Conservation (phyloP, 1,140 invertebrate species). For the Medauroidea extradentata region DNA sequence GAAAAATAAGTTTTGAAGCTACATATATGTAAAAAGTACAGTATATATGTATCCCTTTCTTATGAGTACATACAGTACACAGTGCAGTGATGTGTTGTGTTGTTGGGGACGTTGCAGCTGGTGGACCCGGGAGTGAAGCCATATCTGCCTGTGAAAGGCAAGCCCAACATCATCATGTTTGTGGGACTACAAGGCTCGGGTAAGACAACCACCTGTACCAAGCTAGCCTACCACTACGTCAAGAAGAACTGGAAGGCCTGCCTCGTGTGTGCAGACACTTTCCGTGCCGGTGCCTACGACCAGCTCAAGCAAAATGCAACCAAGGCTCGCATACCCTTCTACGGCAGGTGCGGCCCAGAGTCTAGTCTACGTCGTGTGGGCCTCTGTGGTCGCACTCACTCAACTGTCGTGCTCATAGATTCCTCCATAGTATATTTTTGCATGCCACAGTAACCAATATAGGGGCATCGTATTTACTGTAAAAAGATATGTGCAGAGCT, state of each 20-base stretch:
- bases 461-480: too few species aligned
- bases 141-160: slow-evolving; percentile 93
- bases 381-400: too few species aligned
- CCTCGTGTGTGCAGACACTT: slow-evolving; percentile 98
- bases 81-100: too few species aligned
- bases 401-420: too few species aligned
- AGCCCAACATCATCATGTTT: slow-evolving; percentile 98
- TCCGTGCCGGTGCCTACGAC: slow-evolving; percentile 99
- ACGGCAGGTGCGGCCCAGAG: slow-evolving; percentile 89
- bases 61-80: too few species aligned
- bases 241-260: slow-evolving; percentile 99
- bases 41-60: too few species aligned
- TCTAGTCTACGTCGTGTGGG: too few species aligned
- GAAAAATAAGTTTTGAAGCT: too few species aligned
- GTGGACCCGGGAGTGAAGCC: slow-evolving; percentile 98
- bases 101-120: slow-evolving; percentile 53
- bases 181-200: slow-evolving; percentile 98
- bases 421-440: too few species aligned
- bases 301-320: slow-evolving; percentile 99
- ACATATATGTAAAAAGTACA: too few species aligned
- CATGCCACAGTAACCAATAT: too few species aligned
- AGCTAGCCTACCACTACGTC: slow-evolving; percentile 98
- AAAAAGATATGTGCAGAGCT: too few species aligned
- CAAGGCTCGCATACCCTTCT: slow-evolving; percentile 99
- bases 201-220: slow-evolving; percentile 99